These are phyloP conservation scores for Cisticola juncidis DNA, from an alignment of 2,113 vertebrate genomes.

Conservation along the genomic window DNA sequence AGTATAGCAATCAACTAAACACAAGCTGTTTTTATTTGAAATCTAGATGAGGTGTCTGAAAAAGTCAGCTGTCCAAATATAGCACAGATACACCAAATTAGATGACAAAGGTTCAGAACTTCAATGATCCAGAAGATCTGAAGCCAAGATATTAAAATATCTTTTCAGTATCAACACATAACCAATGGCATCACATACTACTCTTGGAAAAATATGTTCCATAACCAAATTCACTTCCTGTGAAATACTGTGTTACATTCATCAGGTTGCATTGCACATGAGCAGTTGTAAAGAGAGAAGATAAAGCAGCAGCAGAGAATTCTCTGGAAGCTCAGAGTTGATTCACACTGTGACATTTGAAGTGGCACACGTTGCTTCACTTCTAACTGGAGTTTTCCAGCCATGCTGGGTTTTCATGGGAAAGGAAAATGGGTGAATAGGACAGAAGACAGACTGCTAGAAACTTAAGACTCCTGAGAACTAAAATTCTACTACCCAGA, in stretches of 20 bases:
- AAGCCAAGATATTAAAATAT: background rate
- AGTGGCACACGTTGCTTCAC: background rate
- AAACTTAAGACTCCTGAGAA: background rate
- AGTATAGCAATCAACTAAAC: background rate
- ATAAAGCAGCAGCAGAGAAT: background rate
- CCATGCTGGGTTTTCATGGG: background rate
- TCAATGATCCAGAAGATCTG: background rate
- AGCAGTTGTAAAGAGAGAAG: background rate
- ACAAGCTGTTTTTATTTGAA: background rate
- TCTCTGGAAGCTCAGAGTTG: background rate
- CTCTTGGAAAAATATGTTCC: background rate
- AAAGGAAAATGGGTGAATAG: background rate
- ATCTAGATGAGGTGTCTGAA: background rate
- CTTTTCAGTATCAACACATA: background rate
- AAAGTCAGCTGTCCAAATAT: constrained; percentile 11
- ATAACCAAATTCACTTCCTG: background rate
- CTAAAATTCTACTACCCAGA: background rate
- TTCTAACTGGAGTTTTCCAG: background rate
- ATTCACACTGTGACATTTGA: background rate
- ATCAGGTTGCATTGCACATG: background rate
- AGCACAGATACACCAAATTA: background rate
- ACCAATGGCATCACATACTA: background rate
- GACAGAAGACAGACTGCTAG: background rate
- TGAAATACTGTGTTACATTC: background rate
- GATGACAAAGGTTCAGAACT: constrained; percentile 3